Conservation (phyloP, 2,797 vertebrate genomes). For the Gymnothorax reevesii region DNA sequence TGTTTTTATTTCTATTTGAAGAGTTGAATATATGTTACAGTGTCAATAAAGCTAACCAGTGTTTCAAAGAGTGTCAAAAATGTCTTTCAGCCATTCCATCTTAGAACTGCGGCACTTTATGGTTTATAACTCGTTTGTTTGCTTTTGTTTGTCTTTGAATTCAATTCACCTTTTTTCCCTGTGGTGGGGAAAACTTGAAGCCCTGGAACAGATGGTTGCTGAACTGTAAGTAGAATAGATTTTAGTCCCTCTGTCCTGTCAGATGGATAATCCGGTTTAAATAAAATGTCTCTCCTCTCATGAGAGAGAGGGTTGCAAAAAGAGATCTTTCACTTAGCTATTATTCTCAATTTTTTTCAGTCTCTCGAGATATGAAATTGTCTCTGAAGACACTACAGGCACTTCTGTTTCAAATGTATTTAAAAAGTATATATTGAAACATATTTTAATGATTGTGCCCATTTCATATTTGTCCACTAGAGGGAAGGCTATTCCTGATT, state of each 20-base stretch:
- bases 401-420: neutral
- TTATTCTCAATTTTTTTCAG: neutral
- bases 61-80: neutral
- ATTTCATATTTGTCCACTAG: neutral
- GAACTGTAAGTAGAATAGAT: neutral
- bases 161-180: neutral
- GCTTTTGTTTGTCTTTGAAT: neutral
- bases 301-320: neutral
- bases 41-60: neutral
- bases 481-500: no score
- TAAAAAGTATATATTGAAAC: no score
- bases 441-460: neutral
- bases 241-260: neutral
- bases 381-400: neutral
- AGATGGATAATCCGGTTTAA: neutral
- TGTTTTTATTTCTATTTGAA: constrained; percentile 5
- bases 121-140: neutral
- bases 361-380: neutral
- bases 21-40: neutral
- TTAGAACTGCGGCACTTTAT: neutral
- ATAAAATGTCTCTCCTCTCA: neutral
- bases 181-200: neutral
- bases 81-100: neutral
- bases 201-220: neutral
- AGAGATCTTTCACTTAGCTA: neutral